phyloP scores from a whole-genome alignment of 1,140 invertebrate genomes.

The Ylistrum balloti region DNA sequence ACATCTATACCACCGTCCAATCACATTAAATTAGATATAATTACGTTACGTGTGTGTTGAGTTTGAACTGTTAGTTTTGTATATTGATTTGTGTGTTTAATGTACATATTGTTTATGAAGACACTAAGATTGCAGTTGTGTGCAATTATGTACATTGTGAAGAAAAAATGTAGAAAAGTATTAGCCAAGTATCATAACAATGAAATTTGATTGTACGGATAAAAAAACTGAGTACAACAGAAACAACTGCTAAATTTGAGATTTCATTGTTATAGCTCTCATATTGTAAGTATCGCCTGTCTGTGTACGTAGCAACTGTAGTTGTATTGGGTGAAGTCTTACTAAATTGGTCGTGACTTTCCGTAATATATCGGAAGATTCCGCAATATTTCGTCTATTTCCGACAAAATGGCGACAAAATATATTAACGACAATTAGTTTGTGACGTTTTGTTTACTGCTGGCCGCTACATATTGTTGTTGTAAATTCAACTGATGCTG shows the following conservation, averaged over 20 bases:
- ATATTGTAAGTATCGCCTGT: not conserved
- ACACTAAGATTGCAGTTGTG: not conserved
- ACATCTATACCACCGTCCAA: not conserved
- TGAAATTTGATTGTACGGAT: not conserved
- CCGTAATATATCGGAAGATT: not conserved
- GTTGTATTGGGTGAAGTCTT: not conserved
- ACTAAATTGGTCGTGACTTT: not conserved
- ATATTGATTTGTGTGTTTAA: not conserved
- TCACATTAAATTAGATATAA: not conserved
- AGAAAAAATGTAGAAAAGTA: not conserved
- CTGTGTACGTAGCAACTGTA: not conserved
- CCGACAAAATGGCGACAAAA: not conserved
- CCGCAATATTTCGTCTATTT: not conserved
- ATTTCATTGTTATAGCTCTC: not conserved
- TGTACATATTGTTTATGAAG: not conserved
- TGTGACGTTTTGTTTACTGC: not conserved
- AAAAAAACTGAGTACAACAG: not conserved
- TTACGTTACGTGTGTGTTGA: not conserved
- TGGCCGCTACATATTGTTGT: not conserved
- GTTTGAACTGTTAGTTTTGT: not conserved
- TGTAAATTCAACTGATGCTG: not conserved
- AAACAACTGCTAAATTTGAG: not conserved
- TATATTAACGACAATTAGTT: not conserved
- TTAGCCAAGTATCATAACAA: not conserved
- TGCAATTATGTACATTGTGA: not conserved